Evolutionary conservation across 2,888 invertebrate species (phyloP).

Genomic region (Tribolium freemani): DNA sequence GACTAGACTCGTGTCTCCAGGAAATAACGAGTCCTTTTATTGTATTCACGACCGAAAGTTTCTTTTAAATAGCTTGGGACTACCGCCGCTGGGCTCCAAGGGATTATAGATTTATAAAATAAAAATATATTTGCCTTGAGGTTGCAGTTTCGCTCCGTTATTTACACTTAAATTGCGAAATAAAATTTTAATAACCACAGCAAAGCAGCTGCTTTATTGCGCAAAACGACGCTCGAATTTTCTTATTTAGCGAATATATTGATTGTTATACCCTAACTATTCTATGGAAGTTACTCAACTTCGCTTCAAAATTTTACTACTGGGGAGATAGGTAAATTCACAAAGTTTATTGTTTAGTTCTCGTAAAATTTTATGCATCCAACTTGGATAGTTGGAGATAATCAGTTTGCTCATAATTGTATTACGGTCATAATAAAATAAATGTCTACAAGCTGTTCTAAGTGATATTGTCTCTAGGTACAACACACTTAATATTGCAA

Average conservation of each 20-base stretch:
- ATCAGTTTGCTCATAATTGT: constrained; percentile 9
- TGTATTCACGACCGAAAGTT: constrained; percentile 10
- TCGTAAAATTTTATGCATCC: not conserved
- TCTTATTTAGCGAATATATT: not conserved
- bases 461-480: not conserved
- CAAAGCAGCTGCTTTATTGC: constrained; percentile 21
- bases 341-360: not conserved
- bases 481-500: not conserved
- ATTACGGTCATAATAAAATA: constrained; percentile 10
- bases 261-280: not conserved
- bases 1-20: constrained; percentile 21
- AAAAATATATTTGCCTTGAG: not conserved
- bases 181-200: constrained; percentile 32
- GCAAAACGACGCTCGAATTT: not conserved
- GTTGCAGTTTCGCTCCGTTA: not conserved
- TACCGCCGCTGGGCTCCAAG: not conserved
- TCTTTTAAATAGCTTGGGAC: constrained; percentile 7
- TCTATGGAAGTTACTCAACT: not conserved
- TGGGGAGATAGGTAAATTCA: not conserved
- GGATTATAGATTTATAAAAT: constrained; percentile 3
- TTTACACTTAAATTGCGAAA: constrained; percentile 30
- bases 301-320: not conserved
- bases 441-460: constrained; percentile 14
- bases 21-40: constrained; percentile 26
- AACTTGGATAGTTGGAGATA: constrained; percentile 14